Percentiles rank a stretch among this genome's conserved stretches.
Evolutionary conservation across 2,113 vertebrate genomes (phyloP).

Genomic region (Apteryx mantelli): DNA sequence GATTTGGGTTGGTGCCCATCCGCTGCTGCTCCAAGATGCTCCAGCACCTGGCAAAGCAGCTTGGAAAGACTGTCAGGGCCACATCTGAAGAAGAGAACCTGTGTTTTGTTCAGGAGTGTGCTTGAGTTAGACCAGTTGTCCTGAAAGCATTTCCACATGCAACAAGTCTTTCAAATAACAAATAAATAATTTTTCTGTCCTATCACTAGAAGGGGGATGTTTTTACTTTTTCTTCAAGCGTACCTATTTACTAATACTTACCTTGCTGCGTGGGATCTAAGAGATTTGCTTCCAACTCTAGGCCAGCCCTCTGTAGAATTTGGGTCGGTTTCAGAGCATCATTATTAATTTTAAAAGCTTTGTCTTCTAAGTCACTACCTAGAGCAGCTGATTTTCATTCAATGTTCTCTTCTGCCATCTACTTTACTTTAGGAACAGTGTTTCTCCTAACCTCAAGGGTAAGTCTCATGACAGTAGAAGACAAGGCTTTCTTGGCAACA

Average conservation of each 20-base stretch:
- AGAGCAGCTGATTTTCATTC: background rate
- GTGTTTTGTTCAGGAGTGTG: background rate
- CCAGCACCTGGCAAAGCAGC: background rate
- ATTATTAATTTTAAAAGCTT: conserved; percentile 8
- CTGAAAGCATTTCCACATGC: background rate
- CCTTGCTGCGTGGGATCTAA: background rate
- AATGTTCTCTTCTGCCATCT: background rate
- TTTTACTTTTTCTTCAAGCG: background rate
- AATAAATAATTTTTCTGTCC: background rate
- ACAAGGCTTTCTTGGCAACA: background rate
- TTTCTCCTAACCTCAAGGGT: background rate
- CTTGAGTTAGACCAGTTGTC: background rate
- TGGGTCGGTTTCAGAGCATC: conserved; percentile 5
- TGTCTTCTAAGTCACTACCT: background rate
- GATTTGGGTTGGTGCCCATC: background rate
- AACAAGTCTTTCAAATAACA: background rate
- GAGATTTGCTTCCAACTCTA: background rate
- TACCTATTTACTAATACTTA: background rate
- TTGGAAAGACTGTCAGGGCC: background rate
- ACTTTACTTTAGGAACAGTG: background rate
- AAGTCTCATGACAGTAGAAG: background rate
- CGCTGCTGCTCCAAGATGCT: background rate
- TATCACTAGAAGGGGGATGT: background rate
- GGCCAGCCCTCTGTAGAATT: background rate
- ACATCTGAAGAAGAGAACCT: background rate